Conservation (phyloP, 1,140 invertebrate genomes). For the Drosophila pallidifrons region DNA sequence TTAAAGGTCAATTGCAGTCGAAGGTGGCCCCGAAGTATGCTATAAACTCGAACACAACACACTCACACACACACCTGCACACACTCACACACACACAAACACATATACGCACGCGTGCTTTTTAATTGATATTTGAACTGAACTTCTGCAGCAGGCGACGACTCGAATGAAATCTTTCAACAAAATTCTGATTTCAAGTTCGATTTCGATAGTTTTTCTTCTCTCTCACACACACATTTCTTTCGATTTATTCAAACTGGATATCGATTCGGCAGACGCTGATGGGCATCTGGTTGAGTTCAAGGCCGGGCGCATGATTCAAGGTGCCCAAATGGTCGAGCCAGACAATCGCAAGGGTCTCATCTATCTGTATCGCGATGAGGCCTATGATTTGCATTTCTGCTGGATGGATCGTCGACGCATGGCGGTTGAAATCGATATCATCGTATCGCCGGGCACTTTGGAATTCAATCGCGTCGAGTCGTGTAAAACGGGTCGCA, state of each 20-base stretch:
- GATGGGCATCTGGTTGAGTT: slow-evolving; percentile 91
- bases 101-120: not conserved
- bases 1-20: slow-evolving; percentile 78
- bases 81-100: slow-evolving; percentile 4
- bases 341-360: slow-evolving; percentile 97
- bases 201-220: too few relatives aligned
- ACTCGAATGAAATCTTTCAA: not conserved
- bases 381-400: slow-evolving; percentile 95
- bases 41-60: slow-evolving; percentile 30
- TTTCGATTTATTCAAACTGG: slow-evolving; percentile 6
- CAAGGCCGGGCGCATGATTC: slow-evolving; percentile 97
- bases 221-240: too few relatives aligned
- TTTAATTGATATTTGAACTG: slow-evolving; percentile 44
- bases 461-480: slow-evolving; percentile 97
- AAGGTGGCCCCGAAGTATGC: slow-evolving; percentile 51
- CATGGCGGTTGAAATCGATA: slow-evolving; percentile 89
- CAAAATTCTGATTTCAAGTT: slow-evolving; percentile 8
- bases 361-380: slow-evolving; percentile 96
- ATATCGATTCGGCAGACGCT: not conserved
- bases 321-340: slow-evolving; percentile 96
- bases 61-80: slow-evolving; percentile 10
- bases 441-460: slow-evolving; percentile 98
- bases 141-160: slow-evolving; percentile 16
- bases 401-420: slow-evolving; percentile 97
- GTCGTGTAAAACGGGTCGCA: slow-evolving; percentile 97